These are phyloP conservation scores for Hecatera dysodea DNA, from an alignment of 2,888 invertebrate genomes.

Conservation along the genomic window DNA sequence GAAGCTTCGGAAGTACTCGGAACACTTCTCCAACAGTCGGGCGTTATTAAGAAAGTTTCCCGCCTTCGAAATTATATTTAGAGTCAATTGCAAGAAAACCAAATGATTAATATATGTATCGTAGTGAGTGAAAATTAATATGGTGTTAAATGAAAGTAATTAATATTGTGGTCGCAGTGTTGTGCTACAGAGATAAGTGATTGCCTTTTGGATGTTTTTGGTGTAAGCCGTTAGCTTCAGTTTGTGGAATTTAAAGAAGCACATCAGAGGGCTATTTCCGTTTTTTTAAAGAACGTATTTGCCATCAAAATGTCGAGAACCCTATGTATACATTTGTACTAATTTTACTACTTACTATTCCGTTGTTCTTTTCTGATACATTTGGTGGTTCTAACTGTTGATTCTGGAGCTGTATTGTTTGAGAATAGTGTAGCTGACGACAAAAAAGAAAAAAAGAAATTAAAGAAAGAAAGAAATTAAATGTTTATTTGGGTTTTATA, in stretches of 20 bases:
- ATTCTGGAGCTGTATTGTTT: no score
- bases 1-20: slow-evolving; percentile 27
- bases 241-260: background rate
- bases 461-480: no score
- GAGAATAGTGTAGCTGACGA: no score
- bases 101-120: slow-evolving; percentile 56
- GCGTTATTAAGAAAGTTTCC: slow-evolving; percentile 53
- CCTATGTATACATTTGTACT: no score
- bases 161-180: slow-evolving; percentile 34
- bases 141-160: slow-evolving; percentile 45
- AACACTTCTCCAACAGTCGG: slow-evolving; percentile 25
- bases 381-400: no score
- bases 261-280: background rate
- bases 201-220: slow-evolving; percentile 19
- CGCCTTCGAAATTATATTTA: slow-evolving; percentile 38
- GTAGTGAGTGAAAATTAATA: slow-evolving; percentile 45
- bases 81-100: slow-evolving; percentile 45
- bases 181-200: slow-evolving; percentile 18
- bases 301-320: background rate
- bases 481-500: no score
- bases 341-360: no score
- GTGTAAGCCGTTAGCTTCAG: background rate
- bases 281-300: background rate
- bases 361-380: no score
- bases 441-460: no score